Evolutionary conservation across 2,888 invertebrate genomes (phyloP).

Genomic region (Megaustenia siamemsis): DNA sequence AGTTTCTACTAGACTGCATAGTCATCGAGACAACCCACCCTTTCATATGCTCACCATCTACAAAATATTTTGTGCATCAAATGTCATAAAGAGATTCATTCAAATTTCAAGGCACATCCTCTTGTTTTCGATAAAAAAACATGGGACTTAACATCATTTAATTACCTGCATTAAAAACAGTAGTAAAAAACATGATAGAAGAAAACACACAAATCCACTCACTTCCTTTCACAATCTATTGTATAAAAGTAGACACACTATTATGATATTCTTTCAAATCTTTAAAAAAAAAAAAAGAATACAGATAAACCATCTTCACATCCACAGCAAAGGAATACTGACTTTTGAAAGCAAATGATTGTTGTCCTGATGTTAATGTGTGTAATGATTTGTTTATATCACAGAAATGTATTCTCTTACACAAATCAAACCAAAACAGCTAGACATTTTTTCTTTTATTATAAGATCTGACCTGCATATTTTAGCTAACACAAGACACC

Average conservation of each 20-base stretch:
- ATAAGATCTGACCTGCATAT: conserved; percentile 14
- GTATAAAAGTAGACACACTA: too few relatives aligned
- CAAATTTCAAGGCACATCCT: conserved; percentile 49
- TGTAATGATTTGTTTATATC: conserved; percentile 18
- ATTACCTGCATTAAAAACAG: not conserved
- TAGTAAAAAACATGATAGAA: not conserved
- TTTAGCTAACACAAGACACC: not conserved
- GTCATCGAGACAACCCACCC: conserved; percentile 30
- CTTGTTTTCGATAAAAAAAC: conserved; percentile 24
- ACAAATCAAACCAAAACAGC: conserved; percentile 9
- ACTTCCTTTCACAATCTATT: not conserved
- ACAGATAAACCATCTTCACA: not conserved
- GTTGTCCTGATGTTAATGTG: not conserved
- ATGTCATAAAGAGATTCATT: conserved; percentile 41
- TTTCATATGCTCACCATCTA: not conserved
- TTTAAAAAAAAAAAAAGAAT: not conserved
- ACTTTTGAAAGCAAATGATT: not conserved
- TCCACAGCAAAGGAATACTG: not conserved
- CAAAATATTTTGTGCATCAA: conserved; percentile 11
- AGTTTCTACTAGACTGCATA: conserved; percentile 24
- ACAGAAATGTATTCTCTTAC: conserved; percentile 31
- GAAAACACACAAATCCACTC: not conserved
- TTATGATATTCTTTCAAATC: not conserved
- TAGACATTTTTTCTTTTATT: too few relatives aligned
- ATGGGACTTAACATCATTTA: not conserved